These are phyloP conservation scores for Athrips mouffetella DNA, from an alignment of 2,888 invertebrate species.

Conservation along the genomic window DNA sequence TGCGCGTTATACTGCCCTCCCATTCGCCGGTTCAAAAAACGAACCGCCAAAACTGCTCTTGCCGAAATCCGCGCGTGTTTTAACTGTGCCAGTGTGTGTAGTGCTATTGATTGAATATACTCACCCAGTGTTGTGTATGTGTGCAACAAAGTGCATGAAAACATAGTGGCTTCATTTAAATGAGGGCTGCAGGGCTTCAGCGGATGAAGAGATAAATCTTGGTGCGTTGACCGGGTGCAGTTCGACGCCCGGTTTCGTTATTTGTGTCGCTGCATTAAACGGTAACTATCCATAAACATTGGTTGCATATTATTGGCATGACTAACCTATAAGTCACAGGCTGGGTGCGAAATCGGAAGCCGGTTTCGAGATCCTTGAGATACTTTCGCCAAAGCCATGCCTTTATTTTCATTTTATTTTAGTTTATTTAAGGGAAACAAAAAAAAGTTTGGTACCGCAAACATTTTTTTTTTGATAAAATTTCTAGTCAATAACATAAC, in stretches of 20 bases:
- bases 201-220: constrained; percentile 47
- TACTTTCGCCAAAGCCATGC: no score
- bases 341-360: constrained; percentile 4
- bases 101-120: neutral
- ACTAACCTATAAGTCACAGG: no score
- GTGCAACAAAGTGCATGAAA: constrained; percentile 23
- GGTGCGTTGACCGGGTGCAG: constrained; percentile 62
- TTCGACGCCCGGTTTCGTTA: constrained; percentile 40
- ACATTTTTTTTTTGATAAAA: no score
- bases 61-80: constrained; percentile 18
- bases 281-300: constrained; percentile 41
- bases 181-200: constrained; percentile 36
- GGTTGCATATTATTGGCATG: neutral
- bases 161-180: constrained; percentile 27
- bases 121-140: constrained; percentile 22
- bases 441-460: no score
- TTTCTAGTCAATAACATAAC: no score
- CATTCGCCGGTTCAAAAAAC: constrained; percentile 25
- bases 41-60: constrained; percentile 32
- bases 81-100: constrained; percentile 14
- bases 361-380: constrained; percentile 1
- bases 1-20: constrained; percentile 20
- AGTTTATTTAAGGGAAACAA: no score
- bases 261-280: constrained; percentile 41
- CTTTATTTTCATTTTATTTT: no score